Conservation (phyloP, 2,888 invertebrate genomes). For the Drosophila hamatofila region DNA sequence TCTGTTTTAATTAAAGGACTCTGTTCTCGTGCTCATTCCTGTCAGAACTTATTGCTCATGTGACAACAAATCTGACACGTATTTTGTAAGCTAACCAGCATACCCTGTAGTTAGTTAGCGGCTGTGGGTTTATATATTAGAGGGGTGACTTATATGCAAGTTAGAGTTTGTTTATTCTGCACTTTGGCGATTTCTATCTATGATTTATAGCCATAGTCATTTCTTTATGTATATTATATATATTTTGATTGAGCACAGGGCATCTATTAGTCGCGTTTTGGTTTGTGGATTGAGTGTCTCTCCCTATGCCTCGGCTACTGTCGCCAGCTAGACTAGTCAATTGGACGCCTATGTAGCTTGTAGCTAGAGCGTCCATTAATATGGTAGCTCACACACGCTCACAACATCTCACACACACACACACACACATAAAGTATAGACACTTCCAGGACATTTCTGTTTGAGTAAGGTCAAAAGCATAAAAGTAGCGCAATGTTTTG, state of each 20-base stretch:
- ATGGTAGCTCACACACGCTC: slow-evolving; percentile 1
- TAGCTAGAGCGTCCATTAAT: slow-evolving; percentile 15
- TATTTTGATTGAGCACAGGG: slow-evolving; percentile 10
- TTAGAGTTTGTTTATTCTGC: neutral
- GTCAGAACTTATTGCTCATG: slow-evolving; percentile 3
- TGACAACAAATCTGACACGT: slow-evolving; percentile 8
- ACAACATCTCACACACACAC: slow-evolving; percentile 1
- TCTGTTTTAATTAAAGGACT: slow-evolving; percentile 28
- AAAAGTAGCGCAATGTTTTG: slow-evolving; percentile 21
- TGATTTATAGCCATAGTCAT: neutral
- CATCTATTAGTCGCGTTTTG: neutral
- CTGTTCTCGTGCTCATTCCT: slow-evolving; percentile 11
- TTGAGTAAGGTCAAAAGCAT: slow-evolving; percentile 46
- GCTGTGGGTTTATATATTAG: neutral
- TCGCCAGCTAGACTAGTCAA: slow-evolving; percentile 65
- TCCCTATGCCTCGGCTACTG: slow-evolving; percentile 10
- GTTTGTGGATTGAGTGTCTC: neutral
- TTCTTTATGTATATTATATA: neutral
- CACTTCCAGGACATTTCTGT: slow-evolving; percentile 9
- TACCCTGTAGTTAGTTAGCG: neutral
- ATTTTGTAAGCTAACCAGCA: neutral
- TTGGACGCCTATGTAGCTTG: slow-evolving; percentile 51
- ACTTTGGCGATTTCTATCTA: neutral
- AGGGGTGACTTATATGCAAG: neutral
- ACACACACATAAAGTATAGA: neutral